These are phyloP conservation scores for Eulemur mongoz DNA, from an alignment of 2,797 vertebrate species.

Conservation along the genomic window DNA sequence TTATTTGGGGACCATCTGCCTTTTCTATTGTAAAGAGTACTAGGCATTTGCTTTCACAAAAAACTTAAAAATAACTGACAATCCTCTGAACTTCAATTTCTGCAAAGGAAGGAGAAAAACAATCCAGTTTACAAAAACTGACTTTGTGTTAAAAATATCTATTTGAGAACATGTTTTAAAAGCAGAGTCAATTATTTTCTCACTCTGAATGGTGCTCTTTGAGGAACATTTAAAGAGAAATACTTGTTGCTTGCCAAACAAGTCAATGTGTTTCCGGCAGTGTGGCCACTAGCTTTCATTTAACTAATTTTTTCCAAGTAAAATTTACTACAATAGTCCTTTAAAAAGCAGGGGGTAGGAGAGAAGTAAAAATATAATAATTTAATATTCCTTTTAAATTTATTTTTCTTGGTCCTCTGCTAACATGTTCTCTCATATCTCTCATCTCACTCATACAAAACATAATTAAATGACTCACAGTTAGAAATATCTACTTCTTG, in stretches of 20 bases:
- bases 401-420: background rate
- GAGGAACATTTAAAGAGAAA: background rate
- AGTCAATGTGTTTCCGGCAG: background rate
- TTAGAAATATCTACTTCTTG: background rate
- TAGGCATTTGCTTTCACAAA: background rate
- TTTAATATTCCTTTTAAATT: background rate
- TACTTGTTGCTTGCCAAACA: background rate
- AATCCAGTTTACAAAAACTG: slow-evolving; percentile 6
- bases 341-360: background rate
- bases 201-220: background rate
- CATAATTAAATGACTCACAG: background rate
- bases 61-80: slow-evolving; percentile 45
- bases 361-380: background rate
- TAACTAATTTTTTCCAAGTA: background rate
- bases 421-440: background rate
- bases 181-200: background rate
- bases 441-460: background rate
- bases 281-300: background rate
- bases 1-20: background rate
- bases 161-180: slow-evolving; percentile 10
- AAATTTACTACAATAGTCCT: background rate
- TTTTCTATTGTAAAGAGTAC: background rate
- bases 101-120: background rate
- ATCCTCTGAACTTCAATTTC: slow-evolving; percentile 23
- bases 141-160: background rate